A percentile compares a stretch with the other conserved stretches of the same genome.
Conservation (phyloP, 2,113 vertebrate genomes). For the Neopipo cinnamomea region DNA sequence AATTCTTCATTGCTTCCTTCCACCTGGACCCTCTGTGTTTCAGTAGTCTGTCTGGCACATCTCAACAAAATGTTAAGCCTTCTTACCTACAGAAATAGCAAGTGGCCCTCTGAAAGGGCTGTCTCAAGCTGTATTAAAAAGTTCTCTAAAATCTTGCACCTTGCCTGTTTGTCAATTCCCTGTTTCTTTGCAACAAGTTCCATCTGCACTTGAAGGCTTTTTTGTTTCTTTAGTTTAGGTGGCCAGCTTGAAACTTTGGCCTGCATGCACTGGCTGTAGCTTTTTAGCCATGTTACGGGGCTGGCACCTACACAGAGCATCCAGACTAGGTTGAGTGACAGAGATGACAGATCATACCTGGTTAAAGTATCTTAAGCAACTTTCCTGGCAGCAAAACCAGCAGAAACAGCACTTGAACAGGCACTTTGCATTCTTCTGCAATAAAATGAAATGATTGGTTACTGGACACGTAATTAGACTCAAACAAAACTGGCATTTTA, state of each 20-base stretch:
- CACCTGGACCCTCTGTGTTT: neutral
- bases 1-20: neutral
- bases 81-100: neutral
- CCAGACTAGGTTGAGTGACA: neutral
- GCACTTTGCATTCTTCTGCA: slow-evolving; percentile 53
- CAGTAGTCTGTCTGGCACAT: neutral
- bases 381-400: slow-evolving; percentile 65
- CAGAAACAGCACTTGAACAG: slow-evolving; percentile 58
- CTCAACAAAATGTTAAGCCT: neutral
- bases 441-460: neutral
- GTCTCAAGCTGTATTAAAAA: neutral
- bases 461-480: neutral
- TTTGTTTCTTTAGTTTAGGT: neutral
- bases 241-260: neutral
- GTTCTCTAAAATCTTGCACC: neutral
- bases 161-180: neutral
- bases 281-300: neutral
- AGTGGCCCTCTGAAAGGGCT: neutral
- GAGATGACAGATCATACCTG: slow-evolving; percentile 71
- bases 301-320: neutral
- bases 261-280: neutral
- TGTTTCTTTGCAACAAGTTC: neutral
- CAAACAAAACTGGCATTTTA: neutral
- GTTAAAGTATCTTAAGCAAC: slow-evolving; percentile 61
- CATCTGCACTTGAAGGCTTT: neutral